Evolutionary conservation across 2,888 invertebrate genomes (phyloP).

Genomic region (Tenthredo scrophulariae): DNA sequence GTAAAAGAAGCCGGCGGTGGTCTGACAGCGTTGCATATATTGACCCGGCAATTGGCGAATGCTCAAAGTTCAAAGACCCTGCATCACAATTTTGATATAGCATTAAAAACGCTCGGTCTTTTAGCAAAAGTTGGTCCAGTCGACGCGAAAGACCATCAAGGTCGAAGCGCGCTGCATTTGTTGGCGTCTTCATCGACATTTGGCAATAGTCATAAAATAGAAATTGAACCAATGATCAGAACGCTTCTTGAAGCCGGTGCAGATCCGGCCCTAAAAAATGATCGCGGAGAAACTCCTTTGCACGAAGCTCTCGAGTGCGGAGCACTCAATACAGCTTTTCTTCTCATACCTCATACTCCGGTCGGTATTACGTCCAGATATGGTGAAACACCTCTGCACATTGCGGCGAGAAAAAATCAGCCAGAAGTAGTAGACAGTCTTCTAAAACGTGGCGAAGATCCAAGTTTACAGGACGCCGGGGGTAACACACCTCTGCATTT

Average conservation of each 20-base stretch:
- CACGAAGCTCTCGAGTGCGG: conserved; percentile 71
- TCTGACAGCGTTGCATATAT: conserved; percentile 71
- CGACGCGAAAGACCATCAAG: conserved; percentile 72
- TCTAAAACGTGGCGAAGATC: conserved; percentile 70
- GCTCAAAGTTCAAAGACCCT: conserved; percentile 66
- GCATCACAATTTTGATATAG: conserved; percentile 68
- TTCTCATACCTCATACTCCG: conserved; percentile 66
- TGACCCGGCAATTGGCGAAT: conserved; percentile 70
- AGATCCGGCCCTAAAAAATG: conserved; percentile 73
- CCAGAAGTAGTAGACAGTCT: conserved; percentile 68
- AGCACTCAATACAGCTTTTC: conserved; percentile 66
- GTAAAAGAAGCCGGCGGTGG: conserved; percentile 74
- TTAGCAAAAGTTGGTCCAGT: conserved; percentile 71
- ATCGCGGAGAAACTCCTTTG: conserved; percentile 75
- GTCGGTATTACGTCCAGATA: conserved; percentile 69
- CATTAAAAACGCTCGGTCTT: conserved; percentile 67
- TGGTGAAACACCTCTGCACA: conserved; percentile 75
- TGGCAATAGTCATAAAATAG: conserved; percentile 66
- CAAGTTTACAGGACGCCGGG: conserved; percentile 71
- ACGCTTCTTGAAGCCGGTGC: conserved; percentile 73
- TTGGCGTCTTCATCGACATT: conserved; percentile 69
- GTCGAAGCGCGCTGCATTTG: conserved; percentile 72
- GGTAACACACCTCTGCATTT: conserved; percentile 76
- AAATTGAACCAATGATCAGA: conserved; percentile 68
- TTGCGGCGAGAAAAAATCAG: conserved; percentile 73